These are phyloP conservation scores for Eciton burchellii DNA, from an alignment of 1,140 invertebrate genomes.

Conservation along the genomic window DNA sequence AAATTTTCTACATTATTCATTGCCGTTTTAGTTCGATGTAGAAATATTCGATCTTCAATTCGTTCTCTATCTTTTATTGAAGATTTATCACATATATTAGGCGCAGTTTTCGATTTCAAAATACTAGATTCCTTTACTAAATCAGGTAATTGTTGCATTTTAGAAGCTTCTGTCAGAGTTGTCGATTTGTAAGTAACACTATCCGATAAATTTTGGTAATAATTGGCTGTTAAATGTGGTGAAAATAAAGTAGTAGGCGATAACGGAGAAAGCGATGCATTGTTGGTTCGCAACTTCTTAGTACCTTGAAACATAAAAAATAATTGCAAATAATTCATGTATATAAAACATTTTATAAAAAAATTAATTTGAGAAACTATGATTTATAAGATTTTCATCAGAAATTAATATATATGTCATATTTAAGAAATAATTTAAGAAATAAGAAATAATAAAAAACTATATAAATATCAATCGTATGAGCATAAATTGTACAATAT, in stretches of 20 bases:
- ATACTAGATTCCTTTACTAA: slow-evolving; percentile 83
- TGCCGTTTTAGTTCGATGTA: slow-evolving; percentile 41
- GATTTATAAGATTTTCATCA: neutral
- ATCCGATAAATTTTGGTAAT: slow-evolving; percentile 33
- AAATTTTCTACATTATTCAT: slow-evolving; percentile 33
- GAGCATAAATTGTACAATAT: too few species aligned
- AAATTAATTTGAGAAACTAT: slow-evolving; percentile 4
- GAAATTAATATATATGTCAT: neutral
- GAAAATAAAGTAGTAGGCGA: slow-evolving; percentile 75
- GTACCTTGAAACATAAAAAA: slow-evolving; percentile 86
- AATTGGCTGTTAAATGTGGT: slow-evolving; percentile 26
- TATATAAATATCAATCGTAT: too few species aligned
- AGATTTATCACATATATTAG: slow-evolving; percentile 61
- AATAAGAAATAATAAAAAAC: slow-evolving; percentile 18
- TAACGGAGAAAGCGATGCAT: slow-evolving; percentile 78
- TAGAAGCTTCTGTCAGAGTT: slow-evolving; percentile 55
- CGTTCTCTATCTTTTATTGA: slow-evolving; percentile 19
- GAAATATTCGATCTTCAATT: slow-evolving; percentile 39
- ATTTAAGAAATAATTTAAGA: neutral
- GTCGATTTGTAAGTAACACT: slow-evolving; percentile 53
- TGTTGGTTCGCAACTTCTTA: slow-evolving; percentile 81
- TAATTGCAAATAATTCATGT: slow-evolving; percentile 16
- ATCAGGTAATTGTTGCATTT: slow-evolving; percentile 79
- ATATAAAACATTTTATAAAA: neutral
- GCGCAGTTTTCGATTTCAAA: slow-evolving; percentile 77